Conservation (phyloP, 2,888 invertebrate species). For the Portevinia maculata region DNA sequence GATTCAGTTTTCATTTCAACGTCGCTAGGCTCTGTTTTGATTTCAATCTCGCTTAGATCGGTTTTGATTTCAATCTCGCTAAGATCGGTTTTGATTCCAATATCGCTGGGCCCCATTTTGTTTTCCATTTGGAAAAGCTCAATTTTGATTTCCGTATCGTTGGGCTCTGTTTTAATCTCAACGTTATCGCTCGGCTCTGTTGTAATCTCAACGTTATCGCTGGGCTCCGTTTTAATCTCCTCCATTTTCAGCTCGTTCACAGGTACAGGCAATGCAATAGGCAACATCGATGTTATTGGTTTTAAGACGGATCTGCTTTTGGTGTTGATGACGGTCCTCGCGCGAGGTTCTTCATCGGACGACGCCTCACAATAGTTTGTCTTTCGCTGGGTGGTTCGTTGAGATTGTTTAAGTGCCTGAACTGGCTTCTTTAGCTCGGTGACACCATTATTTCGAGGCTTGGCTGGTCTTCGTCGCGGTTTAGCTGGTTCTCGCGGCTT, state of each 20-base stretch:
- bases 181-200: too few relatives aligned
- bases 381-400: constrained; percentile 44
- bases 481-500: not conserved
- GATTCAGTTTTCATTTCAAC: constrained; percentile 14
- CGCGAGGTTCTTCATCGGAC: constrained; percentile 49
- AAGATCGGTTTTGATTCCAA: not conserved
- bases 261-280: not conserved
- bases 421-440: constrained; percentile 6
- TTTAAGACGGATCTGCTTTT: constrained; percentile 17
- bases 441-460: constrained; percentile 11
- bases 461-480: not conserved
- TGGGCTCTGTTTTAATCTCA: too few relatives aligned
- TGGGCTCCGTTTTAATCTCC: too few relatives aligned
- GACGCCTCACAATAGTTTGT: constrained; percentile 64
- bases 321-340: constrained; percentile 1
- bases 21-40: not conserved
- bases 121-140: constrained; percentile 9
- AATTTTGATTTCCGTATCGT: not conserved
- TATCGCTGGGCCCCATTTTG: not conserved
- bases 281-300: constrained; percentile 1
- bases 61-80: not conserved
- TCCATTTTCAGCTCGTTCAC: constrained; percentile 1
- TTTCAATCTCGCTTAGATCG: not conserved
- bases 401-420: constrained; percentile 26
- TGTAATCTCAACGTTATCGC: too few relatives aligned